Percentiles rank a stretch among this genome's conserved stretches.
phyloP scores from a whole-genome alignment of 2,797 vertebrate species.

The Morus bassanus region DNA sequence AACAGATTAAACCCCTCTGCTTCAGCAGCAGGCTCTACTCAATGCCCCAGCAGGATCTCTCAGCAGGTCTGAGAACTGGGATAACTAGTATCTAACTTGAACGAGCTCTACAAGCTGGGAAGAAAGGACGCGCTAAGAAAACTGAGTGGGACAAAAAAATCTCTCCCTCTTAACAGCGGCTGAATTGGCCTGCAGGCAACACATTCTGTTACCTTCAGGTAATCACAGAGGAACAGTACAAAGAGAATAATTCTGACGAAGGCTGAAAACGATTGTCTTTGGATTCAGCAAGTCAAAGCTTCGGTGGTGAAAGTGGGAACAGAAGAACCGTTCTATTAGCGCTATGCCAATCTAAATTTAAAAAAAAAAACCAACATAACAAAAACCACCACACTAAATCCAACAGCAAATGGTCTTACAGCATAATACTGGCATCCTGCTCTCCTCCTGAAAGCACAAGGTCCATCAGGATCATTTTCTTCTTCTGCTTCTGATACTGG shows the following conservation, averaged over 20 bases:
- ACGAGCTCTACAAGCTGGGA: background rate
- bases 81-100: background rate
- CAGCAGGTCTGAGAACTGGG: background rate
- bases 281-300: background rate
- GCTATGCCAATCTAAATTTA: background rate
- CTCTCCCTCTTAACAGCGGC: background rate
- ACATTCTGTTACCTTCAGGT: background rate
- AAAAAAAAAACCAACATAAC: background rate
- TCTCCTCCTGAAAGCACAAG: constrained; percentile 89
- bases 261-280: background rate
- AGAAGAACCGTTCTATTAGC: background rate
- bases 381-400: background rate
- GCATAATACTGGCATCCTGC: constrained; percentile 91
- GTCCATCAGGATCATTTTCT: constrained; percentile 89
- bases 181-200: background rate
- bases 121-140: background rate
- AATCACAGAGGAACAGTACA: background rate
- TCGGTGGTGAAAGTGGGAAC: background rate
- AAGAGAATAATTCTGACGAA: background rate
- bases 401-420: constrained; percentile 75
- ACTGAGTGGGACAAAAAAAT: background rate
- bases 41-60: background rate
- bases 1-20: background rate
- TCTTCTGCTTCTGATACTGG: constrained; percentile 88
- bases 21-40: background rate